These are phyloP conservation scores for Trematomus loennbergii DNA, from an alignment of 2,113 vertebrate genomes.

Conservation along the genomic window DNA sequence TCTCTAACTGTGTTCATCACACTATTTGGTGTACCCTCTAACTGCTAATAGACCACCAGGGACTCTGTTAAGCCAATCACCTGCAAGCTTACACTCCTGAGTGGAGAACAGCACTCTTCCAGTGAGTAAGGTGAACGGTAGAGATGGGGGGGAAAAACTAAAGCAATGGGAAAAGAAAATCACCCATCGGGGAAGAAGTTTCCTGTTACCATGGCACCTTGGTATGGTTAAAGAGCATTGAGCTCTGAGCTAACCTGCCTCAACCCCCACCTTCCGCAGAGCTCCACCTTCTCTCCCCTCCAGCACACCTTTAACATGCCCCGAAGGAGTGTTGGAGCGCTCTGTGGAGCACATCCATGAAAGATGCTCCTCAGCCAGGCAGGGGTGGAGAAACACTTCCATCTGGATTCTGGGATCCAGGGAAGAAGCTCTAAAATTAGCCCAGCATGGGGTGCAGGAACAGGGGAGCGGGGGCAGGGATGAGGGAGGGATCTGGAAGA, in stretches of 20 bases:
- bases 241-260: slow-evolving; percentile 42
- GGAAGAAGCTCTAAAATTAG: slow-evolving; percentile 78
- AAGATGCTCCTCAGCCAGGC: slow-evolving; percentile 59
- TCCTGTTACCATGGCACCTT: slow-evolving; percentile 78
- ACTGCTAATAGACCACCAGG: slow-evolving; percentile 76
- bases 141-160: slow-evolving; percentile 15
- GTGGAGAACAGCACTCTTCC: slow-evolving; percentile 62
- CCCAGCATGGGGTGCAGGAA: slow-evolving; percentile 68
- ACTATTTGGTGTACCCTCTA: slow-evolving; percentile 55
- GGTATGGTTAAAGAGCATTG: slow-evolving; percentile 66
- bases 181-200: slow-evolving; percentile 55
- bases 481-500: slow-evolving; percentile 46
- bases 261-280: slow-evolving; percentile 16
- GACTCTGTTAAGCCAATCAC: slow-evolving; percentile 71
- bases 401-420: slow-evolving; percentile 73
- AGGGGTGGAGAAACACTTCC: slow-evolving; percentile 71
- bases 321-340: slow-evolving; percentile 59
- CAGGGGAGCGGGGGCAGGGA: slow-evolving; percentile 34
- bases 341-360: slow-evolving; percentile 64
- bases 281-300: slow-evolving; percentile 45
- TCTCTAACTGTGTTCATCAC: slow-evolving; percentile 46
- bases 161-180: slow-evolving; percentile 55
- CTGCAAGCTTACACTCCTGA: slow-evolving; percentile 53
- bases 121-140: slow-evolving; percentile 51
- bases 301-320: slow-evolving; percentile 67